Percentiles rank a stretch among this genome's conserved stretches.
These are phyloP conservation scores for Dysmachus trigonus DNA, from an alignment of 2,888 invertebrate species.

Conservation along the genomic window DNA sequence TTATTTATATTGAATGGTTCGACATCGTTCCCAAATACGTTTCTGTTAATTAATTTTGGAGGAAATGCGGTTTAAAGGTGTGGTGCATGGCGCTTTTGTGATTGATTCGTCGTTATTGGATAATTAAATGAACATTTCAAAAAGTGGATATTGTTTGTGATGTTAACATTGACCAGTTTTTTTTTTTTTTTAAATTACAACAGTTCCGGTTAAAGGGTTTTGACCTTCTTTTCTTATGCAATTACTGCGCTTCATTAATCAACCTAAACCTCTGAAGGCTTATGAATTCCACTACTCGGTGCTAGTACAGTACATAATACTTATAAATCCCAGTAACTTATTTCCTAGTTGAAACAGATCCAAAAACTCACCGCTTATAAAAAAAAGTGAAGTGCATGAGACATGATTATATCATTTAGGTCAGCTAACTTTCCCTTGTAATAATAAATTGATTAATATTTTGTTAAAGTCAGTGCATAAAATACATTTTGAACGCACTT, in stretches of 20 bases:
- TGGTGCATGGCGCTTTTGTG: neutral
- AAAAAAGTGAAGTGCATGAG: neutral
- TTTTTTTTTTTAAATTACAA: neutral
- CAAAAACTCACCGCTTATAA: neutral
- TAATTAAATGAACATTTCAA: neutral
- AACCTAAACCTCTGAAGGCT: neutral
- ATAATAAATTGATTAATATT: neutral
- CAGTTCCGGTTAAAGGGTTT: neutral
- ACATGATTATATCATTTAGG: neutral
- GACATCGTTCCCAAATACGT: neutral
- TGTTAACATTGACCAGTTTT: neutral
- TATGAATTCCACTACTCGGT: too few species aligned
- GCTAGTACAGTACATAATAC: neutral
- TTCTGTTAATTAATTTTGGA: neutral
- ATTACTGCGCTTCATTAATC: neutral
- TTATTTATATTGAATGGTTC: neutral
- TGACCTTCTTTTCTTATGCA: neutral
- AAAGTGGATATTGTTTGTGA: neutral
- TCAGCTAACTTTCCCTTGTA: neutral
- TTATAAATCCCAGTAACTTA: neutral
- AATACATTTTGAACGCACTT: neutral
- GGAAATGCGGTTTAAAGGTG: neutral
- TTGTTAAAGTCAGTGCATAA: neutral
- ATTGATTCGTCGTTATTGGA: neutral
- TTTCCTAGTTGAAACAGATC: neutral